Evolutionary conservation across 1,140 invertebrate genomes (phyloP), one percentile per base, ranked within the genome.

Genomic region (Bombus confusus): DNA sequence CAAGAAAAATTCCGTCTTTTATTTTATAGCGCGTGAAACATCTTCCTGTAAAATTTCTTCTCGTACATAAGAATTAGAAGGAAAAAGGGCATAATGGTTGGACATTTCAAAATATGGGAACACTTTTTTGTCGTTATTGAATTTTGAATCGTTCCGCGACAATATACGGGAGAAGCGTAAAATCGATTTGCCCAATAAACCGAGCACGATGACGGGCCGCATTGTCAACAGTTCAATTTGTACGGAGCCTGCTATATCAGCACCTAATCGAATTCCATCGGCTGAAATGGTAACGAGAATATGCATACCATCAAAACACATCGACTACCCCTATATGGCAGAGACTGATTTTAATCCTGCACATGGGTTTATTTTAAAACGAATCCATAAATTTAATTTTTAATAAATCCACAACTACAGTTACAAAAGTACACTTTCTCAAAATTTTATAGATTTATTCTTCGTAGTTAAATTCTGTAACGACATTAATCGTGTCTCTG

Each of bases 201-300:
- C 57, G 52, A 41, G 76, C 47, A 39, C 41, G 83, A 71, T 85
- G 75, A 73, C 77, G 41, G n/a, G 62, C 68, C 68, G 31, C 83
- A 85, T 72, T 85, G 83, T 85, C 83, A 80, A 85, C 83, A 80
- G 66, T 80, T 76, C 83, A 85, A 80, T 80, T 85, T 85, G 52
- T 62, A 72, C 76, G 47, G 83, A 41, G 34, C 39, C 83, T 25
- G 66, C 37, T 80, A 73, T 85, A 80, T 85, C 83, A 72, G 71
- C 77, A 22, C 76, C 52, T 62, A 85, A 80, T n/a, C 83, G 68
- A 80, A 85, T 85, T 85, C 68, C 77, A 80, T 71, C 37, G 73
- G 74, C 74, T 57, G n/a, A 43, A 72, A 85, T 64, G 68, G 52
- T 73, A 80, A 85, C 83, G 77, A 62, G 83, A 66, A 43, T 85